Conservation (phyloP, 2,888 invertebrate species). For the Cordilura impudica region DNA sequence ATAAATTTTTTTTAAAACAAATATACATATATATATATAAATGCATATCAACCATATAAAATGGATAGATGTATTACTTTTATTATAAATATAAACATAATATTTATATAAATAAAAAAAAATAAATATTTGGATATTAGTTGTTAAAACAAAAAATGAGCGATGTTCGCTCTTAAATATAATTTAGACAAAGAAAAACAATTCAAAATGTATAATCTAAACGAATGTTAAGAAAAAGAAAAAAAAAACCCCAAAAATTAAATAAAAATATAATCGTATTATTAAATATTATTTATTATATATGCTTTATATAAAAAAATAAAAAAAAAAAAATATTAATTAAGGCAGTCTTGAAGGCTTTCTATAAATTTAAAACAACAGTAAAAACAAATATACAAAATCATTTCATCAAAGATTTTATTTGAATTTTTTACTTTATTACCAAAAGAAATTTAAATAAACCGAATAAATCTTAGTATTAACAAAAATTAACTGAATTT, state of each 20-base stretch:
- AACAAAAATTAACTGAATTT: slow-evolving; percentile 40
- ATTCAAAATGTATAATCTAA: slow-evolving; percentile 26
- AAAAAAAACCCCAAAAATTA: slow-evolving; percentile 44
- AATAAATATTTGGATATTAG: slow-evolving; percentile 38
- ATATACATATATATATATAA: slow-evolving; percentile 33
- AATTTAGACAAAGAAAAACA: slow-evolving; percentile 42
- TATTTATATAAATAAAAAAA: slow-evolving; percentile 22
- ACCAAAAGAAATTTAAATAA: slow-evolving; percentile 1
- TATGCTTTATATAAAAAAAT: slow-evolving; percentile 35
- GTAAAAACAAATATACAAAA: not conserved
- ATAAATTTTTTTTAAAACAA: not conserved
- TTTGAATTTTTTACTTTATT: slow-evolving; percentile 9
- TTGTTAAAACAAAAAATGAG: slow-evolving; percentile 64
- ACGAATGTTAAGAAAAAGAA: not conserved
- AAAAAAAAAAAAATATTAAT: slow-evolving; percentile 8
- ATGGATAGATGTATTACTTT: slow-evolving; percentile 49
- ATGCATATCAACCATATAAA: slow-evolving; percentile 50
- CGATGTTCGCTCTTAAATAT: slow-evolving; percentile 74
- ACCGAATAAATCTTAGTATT: slow-evolving; percentile 10
- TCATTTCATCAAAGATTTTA: not conserved
- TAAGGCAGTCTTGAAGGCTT: slow-evolving; percentile 44
- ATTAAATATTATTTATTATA: slow-evolving; percentile 35
- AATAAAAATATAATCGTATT: slow-evolving; percentile 11
- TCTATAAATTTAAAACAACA: slow-evolving; percentile 33
- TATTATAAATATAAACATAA: slow-evolving; percentile 47